phyloP scores from a whole-genome alignment of 2,113 vertebrate genomes.

The Thunnus thynnus region DNA sequence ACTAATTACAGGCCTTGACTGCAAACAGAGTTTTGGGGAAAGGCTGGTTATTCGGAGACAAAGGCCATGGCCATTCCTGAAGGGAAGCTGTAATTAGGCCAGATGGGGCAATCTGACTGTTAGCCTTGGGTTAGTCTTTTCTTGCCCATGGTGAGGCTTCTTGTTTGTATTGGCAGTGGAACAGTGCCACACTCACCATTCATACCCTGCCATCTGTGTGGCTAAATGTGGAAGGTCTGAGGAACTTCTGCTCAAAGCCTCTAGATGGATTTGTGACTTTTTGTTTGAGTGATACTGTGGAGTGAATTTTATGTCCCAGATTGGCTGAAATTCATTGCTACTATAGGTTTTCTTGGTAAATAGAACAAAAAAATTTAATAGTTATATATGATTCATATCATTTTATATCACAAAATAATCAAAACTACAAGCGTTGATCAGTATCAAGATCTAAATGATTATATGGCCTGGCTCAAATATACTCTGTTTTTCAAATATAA shows the following conservation, averaged over 20 bases:
- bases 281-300: not conserved
- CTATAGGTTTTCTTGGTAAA: not conserved
- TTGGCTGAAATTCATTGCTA: not conserved
- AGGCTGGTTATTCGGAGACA: constrained; percentile 53
- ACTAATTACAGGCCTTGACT: constrained; percentile 73
- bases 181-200: constrained; percentile 52
- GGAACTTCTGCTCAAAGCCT: constrained; percentile 30
- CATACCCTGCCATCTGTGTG: constrained; percentile 71
- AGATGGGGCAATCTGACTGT: constrained; percentile 74
- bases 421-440: too few relatives aligned
- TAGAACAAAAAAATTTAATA: too few relatives aligned
- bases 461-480: too few relatives aligned
- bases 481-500: too few relatives aligned
- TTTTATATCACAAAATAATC: too few relatives aligned
- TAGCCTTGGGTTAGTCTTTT: constrained; percentile 60
- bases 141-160: constrained; percentile 47
- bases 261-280: constrained; percentile 8
- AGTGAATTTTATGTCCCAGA: not conserved
- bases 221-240: constrained; percentile 33
- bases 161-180: constrained; percentile 65
- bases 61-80: constrained; percentile 65
- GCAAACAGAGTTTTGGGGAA: constrained; percentile 39
- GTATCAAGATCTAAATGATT: too few relatives aligned
- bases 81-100: constrained; percentile 77
- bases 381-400: too few relatives aligned